A percentile compares a stretch with the other conserved stretches of the same genome.
These are phyloP conservation scores for Tangara arthus DNA, from an alignment of 2,797 vertebrate species.

Conservation along the genomic window DNA sequence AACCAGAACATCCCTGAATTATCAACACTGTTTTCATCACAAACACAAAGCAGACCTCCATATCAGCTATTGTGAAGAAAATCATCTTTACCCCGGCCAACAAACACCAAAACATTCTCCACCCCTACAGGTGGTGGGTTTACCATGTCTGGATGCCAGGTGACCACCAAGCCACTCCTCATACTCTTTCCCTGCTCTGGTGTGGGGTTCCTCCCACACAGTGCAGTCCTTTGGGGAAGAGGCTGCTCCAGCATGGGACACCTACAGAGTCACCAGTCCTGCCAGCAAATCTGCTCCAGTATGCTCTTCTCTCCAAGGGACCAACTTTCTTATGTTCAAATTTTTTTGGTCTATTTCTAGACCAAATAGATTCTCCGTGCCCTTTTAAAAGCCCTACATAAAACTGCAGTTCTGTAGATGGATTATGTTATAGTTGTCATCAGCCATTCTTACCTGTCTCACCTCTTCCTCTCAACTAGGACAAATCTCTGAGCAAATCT, in stretches of 20 bases:
- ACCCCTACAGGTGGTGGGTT: background rate
- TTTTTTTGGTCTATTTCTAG: background rate
- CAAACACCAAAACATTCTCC: background rate
- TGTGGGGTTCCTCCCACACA: background rate
- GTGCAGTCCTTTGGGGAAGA: background rate
- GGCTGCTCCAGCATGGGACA: background rate
- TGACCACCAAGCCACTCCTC: background rate
- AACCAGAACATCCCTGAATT: background rate
- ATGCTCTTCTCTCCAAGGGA: background rate
- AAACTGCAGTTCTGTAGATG: background rate
- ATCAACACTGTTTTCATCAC: background rate
- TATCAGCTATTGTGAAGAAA: background rate
- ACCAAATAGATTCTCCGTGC: background rate
- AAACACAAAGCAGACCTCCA: background rate
- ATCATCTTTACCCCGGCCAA: background rate
- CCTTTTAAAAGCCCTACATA: background rate
- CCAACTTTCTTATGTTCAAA: background rate
- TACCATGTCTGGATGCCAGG: background rate
- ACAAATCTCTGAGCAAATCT: background rate
- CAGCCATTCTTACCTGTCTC: background rate
- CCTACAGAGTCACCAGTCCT: background rate
- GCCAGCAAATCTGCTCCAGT: background rate
- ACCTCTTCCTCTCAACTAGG: background rate
- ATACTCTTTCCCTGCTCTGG: background rate
- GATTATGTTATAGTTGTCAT: background rate